These are phyloP conservation scores for Tapera naevia DNA, from an alignment of 2,797 vertebrate genomes.

Conservation along the genomic window DNA sequence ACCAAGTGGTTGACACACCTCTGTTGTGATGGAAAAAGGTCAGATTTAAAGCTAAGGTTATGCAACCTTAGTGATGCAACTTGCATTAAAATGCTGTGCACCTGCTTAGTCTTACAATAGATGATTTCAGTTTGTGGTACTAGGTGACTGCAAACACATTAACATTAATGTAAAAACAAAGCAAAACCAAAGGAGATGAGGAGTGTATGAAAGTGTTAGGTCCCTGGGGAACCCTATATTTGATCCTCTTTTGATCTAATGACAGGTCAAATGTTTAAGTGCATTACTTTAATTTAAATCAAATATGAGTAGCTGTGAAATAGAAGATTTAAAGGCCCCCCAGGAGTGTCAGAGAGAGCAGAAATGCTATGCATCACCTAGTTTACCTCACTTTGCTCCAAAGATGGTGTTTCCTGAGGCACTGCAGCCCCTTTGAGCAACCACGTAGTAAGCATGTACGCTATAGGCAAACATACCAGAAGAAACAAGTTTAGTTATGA, in stretches of 20 bases:
- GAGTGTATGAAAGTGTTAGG: not conserved
- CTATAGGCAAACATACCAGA: not conserved
- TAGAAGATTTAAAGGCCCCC: not conserved
- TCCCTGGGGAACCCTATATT: not conserved
- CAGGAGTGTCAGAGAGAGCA: not conserved
- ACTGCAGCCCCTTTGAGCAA: not conserved
- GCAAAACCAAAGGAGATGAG: not conserved
- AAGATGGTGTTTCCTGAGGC: not conserved
- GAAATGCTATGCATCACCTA: not conserved
- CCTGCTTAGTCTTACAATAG: not conserved
- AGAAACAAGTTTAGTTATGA: not conserved
- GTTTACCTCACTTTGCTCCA: not conserved
- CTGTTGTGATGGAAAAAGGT: not conserved
- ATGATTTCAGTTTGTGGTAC: not conserved
- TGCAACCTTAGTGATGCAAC: not conserved
- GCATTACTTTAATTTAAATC: not conserved
- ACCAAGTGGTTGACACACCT: not conserved
- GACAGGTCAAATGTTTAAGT: not conserved
- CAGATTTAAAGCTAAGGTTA: not conserved
- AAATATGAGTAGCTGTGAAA: not conserved
- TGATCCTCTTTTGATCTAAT: not conserved
- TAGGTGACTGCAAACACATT: not conserved
- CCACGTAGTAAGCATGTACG: not conserved
- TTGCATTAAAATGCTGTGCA: not conserved
- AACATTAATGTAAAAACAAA: not conserved